Conservation (phyloP, 2,797 vertebrate genomes). For the Hydrophis major region DNA sequence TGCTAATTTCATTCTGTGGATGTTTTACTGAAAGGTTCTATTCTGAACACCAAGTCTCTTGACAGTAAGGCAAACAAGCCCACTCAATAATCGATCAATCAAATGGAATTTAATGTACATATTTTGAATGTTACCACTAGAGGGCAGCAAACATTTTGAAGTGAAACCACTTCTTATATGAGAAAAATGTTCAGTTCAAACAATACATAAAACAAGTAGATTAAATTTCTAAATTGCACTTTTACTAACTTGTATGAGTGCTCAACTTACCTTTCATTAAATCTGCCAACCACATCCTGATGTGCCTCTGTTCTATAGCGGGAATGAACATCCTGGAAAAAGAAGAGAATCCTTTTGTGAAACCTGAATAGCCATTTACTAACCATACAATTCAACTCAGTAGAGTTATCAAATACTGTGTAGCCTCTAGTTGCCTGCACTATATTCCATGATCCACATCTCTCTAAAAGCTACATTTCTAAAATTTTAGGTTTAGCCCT, state of each 20-base stretch:
- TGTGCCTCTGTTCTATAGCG: conserved; percentile 95
- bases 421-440: neutral
- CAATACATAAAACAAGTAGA: neutral
- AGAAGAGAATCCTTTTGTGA: neutral
- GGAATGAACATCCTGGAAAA: conserved; percentile 87
- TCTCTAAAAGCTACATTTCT: neutral
- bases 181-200: neutral
- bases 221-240: neutral
- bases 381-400: neutral
- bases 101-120: neutral
- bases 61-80: neutral
- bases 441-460: neutral
- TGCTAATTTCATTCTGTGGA: neutral
- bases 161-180: neutral
- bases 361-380: neutral
- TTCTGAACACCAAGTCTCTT: neutral
- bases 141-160: neutral
- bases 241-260: neutral
- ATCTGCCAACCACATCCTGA: conserved; percentile 93
- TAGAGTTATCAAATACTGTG: neutral
- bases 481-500: neutral
- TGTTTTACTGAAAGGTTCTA: neutral
- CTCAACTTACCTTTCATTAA: conserved; percentile 88
- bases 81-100: neutral
- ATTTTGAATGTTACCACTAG: neutral